Conservation (phyloP, 2,888 invertebrate genomes). For the Piscicola geometra region DNA sequence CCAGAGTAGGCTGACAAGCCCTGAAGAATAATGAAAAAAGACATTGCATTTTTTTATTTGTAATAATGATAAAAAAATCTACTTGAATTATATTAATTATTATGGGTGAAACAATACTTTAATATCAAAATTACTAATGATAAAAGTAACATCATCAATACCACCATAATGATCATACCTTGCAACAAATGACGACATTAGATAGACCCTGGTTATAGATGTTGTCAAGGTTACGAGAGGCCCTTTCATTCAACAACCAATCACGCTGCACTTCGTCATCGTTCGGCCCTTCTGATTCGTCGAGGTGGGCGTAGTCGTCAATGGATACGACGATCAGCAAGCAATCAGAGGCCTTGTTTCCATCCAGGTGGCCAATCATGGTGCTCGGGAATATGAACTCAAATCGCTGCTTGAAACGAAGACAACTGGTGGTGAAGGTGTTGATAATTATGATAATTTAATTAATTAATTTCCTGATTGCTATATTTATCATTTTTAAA, state of each 20-base stretch:
- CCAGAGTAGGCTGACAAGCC: slow-evolving; percentile 50
- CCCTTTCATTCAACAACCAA: slow-evolving; percentile 68
- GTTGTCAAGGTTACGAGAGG: slow-evolving; percentile 71
- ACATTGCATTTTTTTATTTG: neutral
- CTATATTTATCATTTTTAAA: neutral
- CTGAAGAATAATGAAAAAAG: slow-evolving; percentile 44
- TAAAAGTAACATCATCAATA: no score
- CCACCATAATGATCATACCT: slow-evolving; percentile 45
- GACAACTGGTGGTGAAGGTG: slow-evolving; percentile 61
- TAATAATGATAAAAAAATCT: neutral
- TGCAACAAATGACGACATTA: slow-evolving; percentile 59
- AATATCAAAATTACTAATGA: no score
- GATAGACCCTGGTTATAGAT: slow-evolving; percentile 78
- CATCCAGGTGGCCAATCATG: slow-evolving; percentile 63
- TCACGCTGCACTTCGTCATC: neutral
- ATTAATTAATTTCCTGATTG: slow-evolving; percentile 8
- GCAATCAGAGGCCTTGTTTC: slow-evolving; percentile 67
- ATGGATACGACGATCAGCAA: slow-evolving; percentile 12
- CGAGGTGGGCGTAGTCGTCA: neutral
- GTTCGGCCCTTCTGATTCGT: neutral
- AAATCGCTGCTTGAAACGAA: slow-evolving; percentile 82
- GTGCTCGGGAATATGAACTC: slow-evolving; percentile 71
- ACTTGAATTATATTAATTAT: neutral
- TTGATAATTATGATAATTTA: neutral
- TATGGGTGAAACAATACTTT: neutral